These are phyloP conservation scores for Machimus rusticus DNA, from an alignment of 2,888 invertebrate genomes.

Conservation along the genomic window DNA sequence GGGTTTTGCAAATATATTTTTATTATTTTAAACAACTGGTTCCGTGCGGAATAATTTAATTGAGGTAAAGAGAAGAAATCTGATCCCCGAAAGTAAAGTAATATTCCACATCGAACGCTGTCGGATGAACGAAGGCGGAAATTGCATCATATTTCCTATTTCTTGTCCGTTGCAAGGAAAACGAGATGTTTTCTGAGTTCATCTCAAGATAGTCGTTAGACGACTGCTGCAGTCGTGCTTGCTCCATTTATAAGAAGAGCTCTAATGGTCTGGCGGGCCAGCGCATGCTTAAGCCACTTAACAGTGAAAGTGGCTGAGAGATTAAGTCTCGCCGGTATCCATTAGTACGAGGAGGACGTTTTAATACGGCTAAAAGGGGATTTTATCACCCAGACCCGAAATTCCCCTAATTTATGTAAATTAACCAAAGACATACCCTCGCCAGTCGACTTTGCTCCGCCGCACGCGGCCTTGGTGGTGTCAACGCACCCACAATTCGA, in stretches of 20 bases:
- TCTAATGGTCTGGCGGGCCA: background rate
- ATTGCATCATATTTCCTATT: background rate
- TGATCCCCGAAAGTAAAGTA: background rate
- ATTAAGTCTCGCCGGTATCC: background rate
- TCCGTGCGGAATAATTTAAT: background rate
- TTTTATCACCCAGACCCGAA: background rate
- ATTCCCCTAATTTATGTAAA: background rate
- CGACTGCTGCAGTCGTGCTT: background rate
- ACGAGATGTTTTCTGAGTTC: background rate
- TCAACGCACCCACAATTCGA: background rate
- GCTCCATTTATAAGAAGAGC: background rate
- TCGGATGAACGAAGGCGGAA: background rate
- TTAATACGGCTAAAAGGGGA: background rate
- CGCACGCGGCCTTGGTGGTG: background rate
- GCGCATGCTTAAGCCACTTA: slow-evolving; percentile 3
- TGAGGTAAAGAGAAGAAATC: background rate
- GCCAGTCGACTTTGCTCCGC: background rate
- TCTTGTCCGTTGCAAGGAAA: background rate
- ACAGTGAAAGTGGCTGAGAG: background rate
- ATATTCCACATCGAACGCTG: background rate
- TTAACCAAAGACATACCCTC: background rate
- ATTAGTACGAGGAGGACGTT: background rate
- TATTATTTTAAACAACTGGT: background rate
- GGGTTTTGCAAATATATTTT: background rate
- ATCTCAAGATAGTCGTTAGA: background rate